A percentile compares a stretch with the other conserved stretches of the same genome.
Evolutionary conservation across 2,113 vertebrate genomes (phyloP).

Genomic region (Lepus americanus): DNA sequence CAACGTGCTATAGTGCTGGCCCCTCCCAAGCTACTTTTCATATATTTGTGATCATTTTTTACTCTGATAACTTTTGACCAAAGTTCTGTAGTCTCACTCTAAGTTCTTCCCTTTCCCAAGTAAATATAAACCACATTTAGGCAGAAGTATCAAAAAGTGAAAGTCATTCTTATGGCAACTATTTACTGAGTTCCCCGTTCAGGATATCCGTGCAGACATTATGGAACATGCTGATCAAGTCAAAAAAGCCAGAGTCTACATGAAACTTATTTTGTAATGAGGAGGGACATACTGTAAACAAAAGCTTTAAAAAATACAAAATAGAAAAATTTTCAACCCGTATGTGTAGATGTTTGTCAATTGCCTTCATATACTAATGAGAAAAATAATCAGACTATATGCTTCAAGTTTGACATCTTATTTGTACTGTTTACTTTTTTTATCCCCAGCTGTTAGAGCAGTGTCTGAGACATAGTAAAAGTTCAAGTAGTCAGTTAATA

Average conservation of each 20-base stretch:
- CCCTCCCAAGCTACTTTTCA: background rate
- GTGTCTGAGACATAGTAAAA: background rate
- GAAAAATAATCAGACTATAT: background rate
- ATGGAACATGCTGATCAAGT: background rate
- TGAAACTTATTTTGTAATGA: background rate
- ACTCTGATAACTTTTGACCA: slow-evolving; percentile 1
- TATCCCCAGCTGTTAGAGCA: background rate
- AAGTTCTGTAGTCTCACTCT: background rate
- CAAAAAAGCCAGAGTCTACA: background rate
- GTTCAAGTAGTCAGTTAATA: background rate
- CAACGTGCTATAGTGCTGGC: too few species aligned
- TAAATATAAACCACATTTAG: background rate
- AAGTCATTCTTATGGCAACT: background rate
- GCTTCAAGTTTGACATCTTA: background rate
- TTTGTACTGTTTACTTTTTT: background rate
- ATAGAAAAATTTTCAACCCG: background rate
- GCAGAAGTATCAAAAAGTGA: background rate
- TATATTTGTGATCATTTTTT: slow-evolving; percentile 3
- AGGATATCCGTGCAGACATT: background rate
- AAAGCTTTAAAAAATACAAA: background rate
- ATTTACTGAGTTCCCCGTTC: background rate
- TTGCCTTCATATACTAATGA: background rate
- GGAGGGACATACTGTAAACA: background rate
- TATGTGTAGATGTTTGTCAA: background rate
- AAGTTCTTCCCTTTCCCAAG: background rate